Conservation (phyloP, 2,888 invertebrate genomes). For the Pollenia amentaria region DNA sequence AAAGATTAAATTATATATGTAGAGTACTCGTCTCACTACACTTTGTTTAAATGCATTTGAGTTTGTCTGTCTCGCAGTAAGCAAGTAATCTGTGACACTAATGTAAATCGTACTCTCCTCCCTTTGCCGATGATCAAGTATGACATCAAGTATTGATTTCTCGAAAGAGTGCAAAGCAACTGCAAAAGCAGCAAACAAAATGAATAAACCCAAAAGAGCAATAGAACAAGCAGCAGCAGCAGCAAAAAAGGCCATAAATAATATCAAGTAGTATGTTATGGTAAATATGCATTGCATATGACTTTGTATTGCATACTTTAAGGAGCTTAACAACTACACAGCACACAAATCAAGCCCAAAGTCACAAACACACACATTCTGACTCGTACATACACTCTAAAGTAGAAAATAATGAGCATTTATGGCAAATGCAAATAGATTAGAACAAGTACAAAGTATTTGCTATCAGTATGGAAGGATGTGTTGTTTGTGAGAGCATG, state of each 20-base stretch:
- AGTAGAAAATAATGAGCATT: constrained; percentile 61
- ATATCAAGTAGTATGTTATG: constrained; percentile 40
- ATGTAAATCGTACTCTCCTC: neutral
- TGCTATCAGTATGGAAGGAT: neutral
- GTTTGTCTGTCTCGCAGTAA: neutral
- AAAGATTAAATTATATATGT: constrained; percentile 48
- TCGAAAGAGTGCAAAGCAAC: neutral
- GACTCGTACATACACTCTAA: constrained; percentile 1
- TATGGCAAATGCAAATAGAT: constrained; percentile 66
- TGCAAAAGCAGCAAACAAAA: constrained; percentile 23
- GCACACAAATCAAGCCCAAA: constrained; percentile 17
- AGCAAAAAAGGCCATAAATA: constrained; percentile 46
- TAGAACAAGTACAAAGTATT: constrained; percentile 42
- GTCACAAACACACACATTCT: neutral
- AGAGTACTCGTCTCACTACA: constrained; percentile 10
- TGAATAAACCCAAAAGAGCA: constrained; percentile 1
- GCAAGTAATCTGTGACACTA: constrained; percentile 45
- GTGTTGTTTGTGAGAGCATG: neutral
- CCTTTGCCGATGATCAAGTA: constrained; percentile 18
- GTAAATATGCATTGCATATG: constrained; percentile 60
- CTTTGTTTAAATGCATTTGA: constrained; percentile 22
- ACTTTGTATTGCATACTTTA: constrained; percentile 68
- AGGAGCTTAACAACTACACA: constrained; percentile 65
- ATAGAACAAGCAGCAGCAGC: neutral
- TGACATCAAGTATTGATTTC: constrained; percentile 54